A percentile compares a stretch with the other conserved stretches of the same genome.
Evolutionary conservation across 37 sponge, comb jelly and placozoan genomes (phyloP).

Genomic region (Eunapius fragilis): DNA sequence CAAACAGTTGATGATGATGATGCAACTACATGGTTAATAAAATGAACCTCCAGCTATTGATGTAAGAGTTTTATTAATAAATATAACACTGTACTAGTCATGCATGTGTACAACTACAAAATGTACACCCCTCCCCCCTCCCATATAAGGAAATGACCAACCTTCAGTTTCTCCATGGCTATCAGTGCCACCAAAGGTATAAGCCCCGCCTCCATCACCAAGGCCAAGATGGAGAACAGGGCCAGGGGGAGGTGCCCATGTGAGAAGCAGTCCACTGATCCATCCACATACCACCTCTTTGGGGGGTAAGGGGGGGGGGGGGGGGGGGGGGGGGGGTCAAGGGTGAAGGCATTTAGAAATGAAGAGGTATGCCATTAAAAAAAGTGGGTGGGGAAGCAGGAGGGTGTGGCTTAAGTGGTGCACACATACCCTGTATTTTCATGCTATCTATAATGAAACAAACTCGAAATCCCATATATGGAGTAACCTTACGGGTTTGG

Average conservation of each 20-base stretch:
- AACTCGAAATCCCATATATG: too few species aligned
- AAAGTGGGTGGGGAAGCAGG: neutral
- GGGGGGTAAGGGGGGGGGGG: too few species aligned
- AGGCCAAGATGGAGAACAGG: constrained; percentile 43
- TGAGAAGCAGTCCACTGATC: constrained; percentile 51
- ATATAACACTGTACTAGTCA: too few species aligned
- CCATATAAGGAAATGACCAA: too few species aligned
- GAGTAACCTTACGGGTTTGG: neutral
- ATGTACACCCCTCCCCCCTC: too few species aligned
- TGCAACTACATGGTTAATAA: too few species aligned
- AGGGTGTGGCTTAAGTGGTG: neutral
- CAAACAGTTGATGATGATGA: too few species aligned
- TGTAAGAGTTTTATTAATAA: too few species aligned
- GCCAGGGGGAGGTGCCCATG: constrained; percentile 60
- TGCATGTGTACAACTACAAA: neutral
- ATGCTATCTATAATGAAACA: constrained; percentile 11
- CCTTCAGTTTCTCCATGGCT: constrained; percentile 7
- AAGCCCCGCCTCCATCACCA: constrained; percentile 13
- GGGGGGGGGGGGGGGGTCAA: too few species aligned
- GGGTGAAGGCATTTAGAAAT: neutral
- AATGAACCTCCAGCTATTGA: too few species aligned
- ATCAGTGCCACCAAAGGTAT: constrained; percentile 22
- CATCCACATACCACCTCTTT: constrained; percentile 67
- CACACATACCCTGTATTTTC: neutral
- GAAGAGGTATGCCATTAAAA: neutral